These are phyloP conservation scores for Sphaerodactylus townsendi DNA, from an alignment of 2,113 vertebrate genomes.

Conservation along the genomic window DNA sequence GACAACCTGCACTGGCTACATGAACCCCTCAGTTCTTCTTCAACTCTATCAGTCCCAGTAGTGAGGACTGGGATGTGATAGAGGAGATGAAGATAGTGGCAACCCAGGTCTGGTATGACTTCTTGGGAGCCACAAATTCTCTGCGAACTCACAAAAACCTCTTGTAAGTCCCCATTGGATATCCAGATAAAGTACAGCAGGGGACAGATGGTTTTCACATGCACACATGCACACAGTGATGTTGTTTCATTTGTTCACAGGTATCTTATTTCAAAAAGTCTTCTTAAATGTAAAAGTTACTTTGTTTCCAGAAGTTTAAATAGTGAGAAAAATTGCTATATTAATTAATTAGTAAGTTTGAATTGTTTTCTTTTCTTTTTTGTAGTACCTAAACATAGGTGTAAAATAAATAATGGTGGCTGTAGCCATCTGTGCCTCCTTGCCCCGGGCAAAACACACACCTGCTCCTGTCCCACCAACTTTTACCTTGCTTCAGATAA, in stretches of 20 bases:
- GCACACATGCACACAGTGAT: background rate
- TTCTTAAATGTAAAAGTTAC: background rate
- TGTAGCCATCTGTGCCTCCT: conserved; percentile 98
- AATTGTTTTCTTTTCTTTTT: conserved; percentile 24
- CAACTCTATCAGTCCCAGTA: background rate
- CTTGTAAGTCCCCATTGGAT: background rate
- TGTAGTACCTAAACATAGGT: conserved; percentile 91
- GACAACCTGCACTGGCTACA: background rate
- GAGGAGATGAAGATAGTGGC: background rate
- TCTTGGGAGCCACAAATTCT: background rate
- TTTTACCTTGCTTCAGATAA: conserved; percentile 95
- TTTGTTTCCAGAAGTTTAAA: background rate
- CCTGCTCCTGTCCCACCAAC: conserved; percentile 95
- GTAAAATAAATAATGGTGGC: conserved; percentile 90
- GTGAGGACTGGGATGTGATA: background rate
- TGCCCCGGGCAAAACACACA: conserved; percentile 84
- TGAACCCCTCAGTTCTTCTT: background rate
- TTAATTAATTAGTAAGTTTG: conserved; percentile 22
- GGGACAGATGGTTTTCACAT: background rate
- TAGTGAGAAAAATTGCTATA: background rate
- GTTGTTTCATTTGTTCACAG: background rate
- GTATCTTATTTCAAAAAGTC: background rate
- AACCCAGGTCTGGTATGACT: background rate
- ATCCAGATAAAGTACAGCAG: background rate
- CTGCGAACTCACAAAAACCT: background rate